A percentile compares a stretch with the other conserved stretches of the same genome.
These are phyloP conservation scores for Coluber constrictor DNA, from an alignment of 2,797 vertebrate species.

Conservation along the genomic window DNA sequence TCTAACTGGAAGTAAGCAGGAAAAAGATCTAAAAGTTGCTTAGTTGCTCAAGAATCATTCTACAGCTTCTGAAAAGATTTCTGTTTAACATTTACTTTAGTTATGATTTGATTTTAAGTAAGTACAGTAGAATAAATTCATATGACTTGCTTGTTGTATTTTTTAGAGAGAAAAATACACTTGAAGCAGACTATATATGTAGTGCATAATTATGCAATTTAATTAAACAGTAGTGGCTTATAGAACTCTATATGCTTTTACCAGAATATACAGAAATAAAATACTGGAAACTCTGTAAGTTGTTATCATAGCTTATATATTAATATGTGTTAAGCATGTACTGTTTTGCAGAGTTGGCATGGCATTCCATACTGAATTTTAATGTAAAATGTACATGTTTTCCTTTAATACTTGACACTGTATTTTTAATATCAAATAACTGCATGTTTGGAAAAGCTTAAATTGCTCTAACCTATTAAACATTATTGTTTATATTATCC, in stretches of 20 bases:
- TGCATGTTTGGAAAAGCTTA: slow-evolving; percentile 27
- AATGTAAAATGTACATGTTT: slow-evolving; percentile 44
- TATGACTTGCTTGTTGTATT: slow-evolving; percentile 3
- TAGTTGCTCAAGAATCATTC: not conserved
- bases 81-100: not conserved
- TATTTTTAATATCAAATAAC: slow-evolving; percentile 52
- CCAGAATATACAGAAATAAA: slow-evolving; percentile 27
- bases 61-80: not conserved
- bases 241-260: slow-evolving; percentile 25
- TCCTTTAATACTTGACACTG: slow-evolving; percentile 22
- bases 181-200: slow-evolving; percentile 31
- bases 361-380: slow-evolving; percentile 31
- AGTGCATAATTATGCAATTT: not conserved
- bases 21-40: not conserved
- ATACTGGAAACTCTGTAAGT: slow-evolving; percentile 37
- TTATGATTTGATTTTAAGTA: not conserved
- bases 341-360: slow-evolving; percentile 41
- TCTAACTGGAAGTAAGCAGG: not conserved
- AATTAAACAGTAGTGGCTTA: slow-evolving; percentile 30
- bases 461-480: slow-evolving; percentile 20
- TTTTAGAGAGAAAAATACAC: not conserved
- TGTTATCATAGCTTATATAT: slow-evolving; percentile 28
- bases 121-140: not conserved
- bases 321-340: slow-evolving; percentile 43
- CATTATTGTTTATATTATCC: not conserved